Percentiles rank a stretch among this genome's conserved stretches.
These are phyloP conservation scores for Eueremaeus valkanovi DNA, from an alignment of 2,888 invertebrate species.

Conservation along the genomic window DNA sequence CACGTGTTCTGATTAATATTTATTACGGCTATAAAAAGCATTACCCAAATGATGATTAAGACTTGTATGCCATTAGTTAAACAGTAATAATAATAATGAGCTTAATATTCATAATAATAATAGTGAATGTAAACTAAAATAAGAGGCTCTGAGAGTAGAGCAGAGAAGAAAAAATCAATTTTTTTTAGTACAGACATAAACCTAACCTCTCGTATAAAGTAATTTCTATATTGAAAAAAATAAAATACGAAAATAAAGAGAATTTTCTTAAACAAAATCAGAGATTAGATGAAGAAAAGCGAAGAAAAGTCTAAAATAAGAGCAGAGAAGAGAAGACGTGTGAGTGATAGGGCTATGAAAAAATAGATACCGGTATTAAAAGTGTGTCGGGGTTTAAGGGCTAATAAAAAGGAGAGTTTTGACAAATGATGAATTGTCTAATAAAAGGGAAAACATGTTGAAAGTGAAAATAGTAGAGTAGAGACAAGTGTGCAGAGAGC, in stretches of 20 bases:
- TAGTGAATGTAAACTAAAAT: not conserved
- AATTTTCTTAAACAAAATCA: slow-evolving; percentile 13
- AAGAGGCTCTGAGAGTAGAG: not conserved
- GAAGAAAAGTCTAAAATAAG: not conserved
- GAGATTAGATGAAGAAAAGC: not conserved
- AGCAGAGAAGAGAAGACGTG: not conserved
- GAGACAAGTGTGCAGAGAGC: not conserved
- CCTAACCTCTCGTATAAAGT: no score
- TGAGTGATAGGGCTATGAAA: not conserved
- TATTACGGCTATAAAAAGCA: not conserved
- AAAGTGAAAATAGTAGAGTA: not conserved
- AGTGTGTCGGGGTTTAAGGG: slow-evolving; percentile 18
- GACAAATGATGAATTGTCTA: slow-evolving; percentile 29
- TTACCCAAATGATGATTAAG: not conserved
- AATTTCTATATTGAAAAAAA: slow-evolving; percentile 22
- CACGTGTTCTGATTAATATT: not conserved
- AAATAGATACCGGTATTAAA: slow-evolving; percentile 13
- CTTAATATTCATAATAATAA: not conserved
- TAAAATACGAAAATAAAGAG: no score
- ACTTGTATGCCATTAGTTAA: not conserved
- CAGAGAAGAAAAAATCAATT: no score
- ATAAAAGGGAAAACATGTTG: slow-evolving; percentile 33
- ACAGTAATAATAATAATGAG: not conserved
- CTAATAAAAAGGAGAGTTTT: slow-evolving; percentile 32
- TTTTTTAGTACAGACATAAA: no score